A percentile compares a stretch with the other conserved stretches of the same genome.
These are phyloP conservation scores for Bombylius major DNA, from an alignment of 2,888 invertebrate species.

Conservation along the genomic window DNA sequence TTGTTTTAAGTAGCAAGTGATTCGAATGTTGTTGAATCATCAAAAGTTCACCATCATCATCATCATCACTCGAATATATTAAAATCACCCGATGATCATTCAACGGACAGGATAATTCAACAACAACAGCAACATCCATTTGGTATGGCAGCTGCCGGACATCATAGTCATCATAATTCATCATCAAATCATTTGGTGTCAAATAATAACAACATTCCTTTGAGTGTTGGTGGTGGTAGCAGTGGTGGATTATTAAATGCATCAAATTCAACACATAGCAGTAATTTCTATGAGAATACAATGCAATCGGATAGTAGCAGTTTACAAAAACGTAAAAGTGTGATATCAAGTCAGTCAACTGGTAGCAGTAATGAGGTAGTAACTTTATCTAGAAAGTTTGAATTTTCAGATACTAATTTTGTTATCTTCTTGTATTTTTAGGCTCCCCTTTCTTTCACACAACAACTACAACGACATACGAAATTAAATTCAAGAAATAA, in stretches of 20 bases:
- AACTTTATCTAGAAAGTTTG: neutral
- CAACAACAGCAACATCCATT: slow-evolving; percentile 1
- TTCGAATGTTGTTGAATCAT: slow-evolving; percentile 31
- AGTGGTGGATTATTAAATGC: slow-evolving; percentile 23
- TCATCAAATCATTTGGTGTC: slow-evolving; percentile 17
- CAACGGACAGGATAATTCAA: slow-evolving; percentile 18
- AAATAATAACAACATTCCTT: slow-evolving; percentile 26
- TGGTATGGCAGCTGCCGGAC: slow-evolving; percentile 6
- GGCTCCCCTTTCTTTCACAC: slow-evolving; percentile 76
- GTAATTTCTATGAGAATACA: slow-evolving; percentile 37
- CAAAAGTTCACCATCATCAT: slow-evolving; percentile 28
- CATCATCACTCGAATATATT: slow-evolving; percentile 24
- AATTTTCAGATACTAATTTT: neutral
- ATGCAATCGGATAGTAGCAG: slow-evolving; percentile 38
- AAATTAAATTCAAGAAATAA: slow-evolving; percentile 34
- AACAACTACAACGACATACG: slow-evolving; percentile 61
- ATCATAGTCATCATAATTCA: slow-evolving; percentile 11
- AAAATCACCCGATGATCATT: slow-evolving; percentile 36
- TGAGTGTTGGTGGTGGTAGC: slow-evolving; percentile 14
- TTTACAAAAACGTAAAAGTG: slow-evolving; percentile 37
- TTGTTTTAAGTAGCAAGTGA: slow-evolving; percentile 25
- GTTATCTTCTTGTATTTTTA: slow-evolving; percentile 12
- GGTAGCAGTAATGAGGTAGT: slow-evolving; percentile 38
- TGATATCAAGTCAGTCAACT: slow-evolving; percentile 39
- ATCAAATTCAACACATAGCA: slow-evolving; percentile 37